These are phyloP conservation scores for Pelochelys cantorii DNA, from an alignment of 2,797 vertebrate species.

Conservation along the genomic window DNA sequence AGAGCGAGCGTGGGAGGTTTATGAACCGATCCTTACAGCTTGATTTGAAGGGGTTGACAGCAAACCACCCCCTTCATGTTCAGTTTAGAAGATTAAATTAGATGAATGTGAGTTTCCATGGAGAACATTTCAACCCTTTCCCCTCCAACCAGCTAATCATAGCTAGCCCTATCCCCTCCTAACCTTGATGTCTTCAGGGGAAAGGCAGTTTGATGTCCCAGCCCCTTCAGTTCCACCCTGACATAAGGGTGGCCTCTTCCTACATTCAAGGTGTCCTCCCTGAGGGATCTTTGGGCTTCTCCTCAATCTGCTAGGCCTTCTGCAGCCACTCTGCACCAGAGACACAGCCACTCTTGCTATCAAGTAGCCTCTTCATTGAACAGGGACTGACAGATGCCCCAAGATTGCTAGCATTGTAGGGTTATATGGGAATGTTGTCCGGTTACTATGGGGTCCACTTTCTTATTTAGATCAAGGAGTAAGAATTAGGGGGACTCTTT, in stretches of 20 bases:
- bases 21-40: background rate
- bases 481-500: background rate
- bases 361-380: background rate
- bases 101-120: background rate
- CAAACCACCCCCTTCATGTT: background rate
- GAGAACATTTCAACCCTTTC: background rate
- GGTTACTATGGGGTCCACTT: too few relatives aligned
- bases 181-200: background rate
- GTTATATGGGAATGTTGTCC: too few relatives aligned
- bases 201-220: background rate
- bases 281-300: background rate
- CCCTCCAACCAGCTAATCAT: background rate
- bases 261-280: background rate
- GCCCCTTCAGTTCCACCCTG: accelerated
- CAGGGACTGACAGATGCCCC: background rate
- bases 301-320: background rate
- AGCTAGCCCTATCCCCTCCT: background rate
- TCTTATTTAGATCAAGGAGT: too few relatives aligned
- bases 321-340: background rate
- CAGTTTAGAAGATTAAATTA: background rate
- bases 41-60: background rate
- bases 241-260: background rate
- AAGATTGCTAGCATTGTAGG: background rate
- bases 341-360: background rate
- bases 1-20: background rate